phyloP scores from a whole-genome alignment of 2,113 vertebrate species.

The Lethenteron reissneri region DNA sequence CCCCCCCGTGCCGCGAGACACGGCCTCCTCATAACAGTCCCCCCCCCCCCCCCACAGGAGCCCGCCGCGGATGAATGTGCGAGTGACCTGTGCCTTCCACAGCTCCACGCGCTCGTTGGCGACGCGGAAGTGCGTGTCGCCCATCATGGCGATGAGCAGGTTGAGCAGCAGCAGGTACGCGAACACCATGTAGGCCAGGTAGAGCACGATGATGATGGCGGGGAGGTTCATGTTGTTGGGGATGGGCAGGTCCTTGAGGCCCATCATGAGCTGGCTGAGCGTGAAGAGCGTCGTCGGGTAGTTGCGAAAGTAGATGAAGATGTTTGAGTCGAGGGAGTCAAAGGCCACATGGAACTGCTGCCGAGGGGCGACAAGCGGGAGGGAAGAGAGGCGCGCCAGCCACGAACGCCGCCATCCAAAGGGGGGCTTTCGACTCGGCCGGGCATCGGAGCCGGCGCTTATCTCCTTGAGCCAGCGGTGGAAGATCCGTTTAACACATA shows the following conservation, averaged over 20 bases:
- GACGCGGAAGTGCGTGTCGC: slow-evolving; percentile 8
- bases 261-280: slow-evolving; percentile 10
- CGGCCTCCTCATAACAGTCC: background rate
- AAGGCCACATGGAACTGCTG: slow-evolving; percentile 10
- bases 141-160: slow-evolving; percentile 10
- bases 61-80: background rate
- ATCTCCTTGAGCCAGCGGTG: no score
- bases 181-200: slow-evolving; percentile 8
- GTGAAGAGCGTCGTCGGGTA: slow-evolving; percentile 11
- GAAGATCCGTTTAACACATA: no score
- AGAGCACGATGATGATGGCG: slow-evolving; percentile 4
- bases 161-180: slow-evolving; percentile 11
- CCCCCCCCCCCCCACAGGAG: no score
- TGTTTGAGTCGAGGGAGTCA: slow-evolving; percentile 3
- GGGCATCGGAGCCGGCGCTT: no score
- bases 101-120: slow-evolving; percentile 5
- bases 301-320: slow-evolving; percentile 10
- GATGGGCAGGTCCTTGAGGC: slow-evolving; percentile 8
- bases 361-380: background rate
- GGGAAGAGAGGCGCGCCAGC: no score
- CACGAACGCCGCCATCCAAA: no score
- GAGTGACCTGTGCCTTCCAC: slow-evolving; percentile 9
- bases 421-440: no score
- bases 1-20: background rate
- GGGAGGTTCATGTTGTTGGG: slow-evolving; percentile 4